Evolutionary conservation across 2,113 vertebrate species (phyloP).

Genomic region (Theristicus caerulescens): DNA sequence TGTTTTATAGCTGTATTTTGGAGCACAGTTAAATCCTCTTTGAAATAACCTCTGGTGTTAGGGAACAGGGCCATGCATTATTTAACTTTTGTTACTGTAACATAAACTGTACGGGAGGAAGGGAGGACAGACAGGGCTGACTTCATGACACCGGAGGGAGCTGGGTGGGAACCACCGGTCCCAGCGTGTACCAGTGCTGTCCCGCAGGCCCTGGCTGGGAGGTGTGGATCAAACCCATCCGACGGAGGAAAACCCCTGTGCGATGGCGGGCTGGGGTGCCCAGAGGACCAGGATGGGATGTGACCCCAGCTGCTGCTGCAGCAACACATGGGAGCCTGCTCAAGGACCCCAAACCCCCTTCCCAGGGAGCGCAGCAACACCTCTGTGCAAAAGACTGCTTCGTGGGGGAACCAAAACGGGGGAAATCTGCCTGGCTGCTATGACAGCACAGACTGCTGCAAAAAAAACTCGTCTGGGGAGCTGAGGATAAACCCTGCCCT

Average conservation of each 20-base stretch:
- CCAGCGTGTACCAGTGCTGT: not conserved
- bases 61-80: slow-evolving; percentile 40
- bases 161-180: not conserved
- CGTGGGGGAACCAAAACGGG: not conserved
- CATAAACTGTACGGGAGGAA: not conserved
- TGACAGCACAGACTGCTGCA: not conserved
- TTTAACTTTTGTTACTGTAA: not conserved
- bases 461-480: not conserved
- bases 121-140: not conserved
- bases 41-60: slow-evolving; percentile 16
- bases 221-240: not conserved
- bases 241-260: not conserved
- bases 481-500: not conserved
- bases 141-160: not conserved
- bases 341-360: not conserved
- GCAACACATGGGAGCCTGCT: not conserved
- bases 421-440: not conserved
- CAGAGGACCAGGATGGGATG: not conserved
- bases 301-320: not conserved
- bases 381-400: slow-evolving; percentile 31
- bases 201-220: not conserved
- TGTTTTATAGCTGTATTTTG: slow-evolving; percentile 53
- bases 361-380: not conserved
- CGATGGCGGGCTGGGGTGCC: not conserved
- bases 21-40: slow-evolving; percentile 36